Evolutionary conservation across 2,888 invertebrate genomes (phyloP), one percentile per base, ranked within the genome.

Genomic region (Eilema depressum): DNA sequence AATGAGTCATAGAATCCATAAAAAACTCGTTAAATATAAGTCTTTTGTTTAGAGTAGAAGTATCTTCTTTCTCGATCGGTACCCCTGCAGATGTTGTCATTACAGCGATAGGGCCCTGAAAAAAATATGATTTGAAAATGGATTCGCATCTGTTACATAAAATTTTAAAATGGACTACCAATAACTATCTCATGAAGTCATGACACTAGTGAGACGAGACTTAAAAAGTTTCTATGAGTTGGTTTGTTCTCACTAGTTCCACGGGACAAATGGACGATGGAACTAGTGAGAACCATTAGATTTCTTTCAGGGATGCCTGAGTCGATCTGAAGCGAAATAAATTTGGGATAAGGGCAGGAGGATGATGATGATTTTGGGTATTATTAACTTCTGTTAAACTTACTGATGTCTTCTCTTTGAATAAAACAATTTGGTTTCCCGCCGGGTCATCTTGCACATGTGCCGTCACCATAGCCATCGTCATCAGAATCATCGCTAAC

Each of bases 51-150:
- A 97, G 97, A 0, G 98, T 98, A 83, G 97, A 89, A 60, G 96
- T 96, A 10, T 86, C 85, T 64, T 95, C 96, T 86, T 97, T 95
- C 25, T 96, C 97, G 76, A 98, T 94, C 0, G 98, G 98, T 60
- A 96, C 96, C 65, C 99, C 99, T 88, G 96, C 95, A 68, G 96
- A 97, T 0, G 98, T 97, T 7, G 98, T 97, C 82, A 98, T 61
- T 30, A 30, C 28, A 20, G 30, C 20, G 1, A 61, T 12, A 8
- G 30, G 30, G 8, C 61, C 28, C 61, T 61, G n/a, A 61, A 61
- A 61, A 59, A 26, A 20, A 28, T n/a, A 14, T 26, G 14, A 25
- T 59, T 25, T 28, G 2, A 26, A 12, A 12, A 59, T 4, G 5
- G 0, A 11, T 10, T 8, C 8, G 33, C 8, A 7, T 33, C n/a